Base-by-base conservation (phyloP, 2,113 vertebrate species). In the Odontophorus gujanensis region DNA sequence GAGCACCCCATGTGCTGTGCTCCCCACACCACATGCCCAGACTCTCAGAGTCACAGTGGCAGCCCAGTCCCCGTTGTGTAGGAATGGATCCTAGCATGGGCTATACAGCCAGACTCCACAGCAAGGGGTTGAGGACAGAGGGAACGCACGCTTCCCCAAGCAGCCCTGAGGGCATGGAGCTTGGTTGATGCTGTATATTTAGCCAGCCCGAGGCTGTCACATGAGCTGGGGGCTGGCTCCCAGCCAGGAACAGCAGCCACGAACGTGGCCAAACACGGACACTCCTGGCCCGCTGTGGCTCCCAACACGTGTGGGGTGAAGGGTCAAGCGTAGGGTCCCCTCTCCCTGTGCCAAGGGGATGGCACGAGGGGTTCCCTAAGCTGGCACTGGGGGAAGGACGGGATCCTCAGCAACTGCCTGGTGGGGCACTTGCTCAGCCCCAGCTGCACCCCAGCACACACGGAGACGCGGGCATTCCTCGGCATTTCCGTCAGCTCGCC, bases 401-500 rank as follows among this genome's bases (percentile, higher is more conserved):
- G 40, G 61, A 71, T 4, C 18, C 40, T 19, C 4, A 42, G 25
- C 42, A 88, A 40, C 61, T 81, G 85, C 76, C 7, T 0, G 30
- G 1, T 2, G 51, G 22, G 66, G 58, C 78, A 12, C 40, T 17
- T 4, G 1, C 8, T 0, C 1, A 32, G 62, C 74, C 42, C 40
- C 78, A 50, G 84, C 71, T 73, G 66, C 58, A 58, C 77, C 71
- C 32, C 26, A 1, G 81, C 71, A 84, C n/a, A 65, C 62, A 72
- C 0, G 6, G 88, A 89, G 89, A 80, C 76, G 0, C 90, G 48
- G 79, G 58, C 94, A 97, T 97, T 97, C 96, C 94, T 96, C 8
- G 2, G 65, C 0, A 5, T 90, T 96, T 95, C 94, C 59, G 95
- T 96, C 96, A 97, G 93, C 90, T 73, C 91, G 32, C 86, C 1